Percentiles rank a stretch among this genome's conserved stretches.
These are phyloP conservation scores for Halisarca cf. caerulea DNA, from an alignment of 37 sponge, comb jelly and placozoan genomes.

Conservation along the genomic window DNA sequence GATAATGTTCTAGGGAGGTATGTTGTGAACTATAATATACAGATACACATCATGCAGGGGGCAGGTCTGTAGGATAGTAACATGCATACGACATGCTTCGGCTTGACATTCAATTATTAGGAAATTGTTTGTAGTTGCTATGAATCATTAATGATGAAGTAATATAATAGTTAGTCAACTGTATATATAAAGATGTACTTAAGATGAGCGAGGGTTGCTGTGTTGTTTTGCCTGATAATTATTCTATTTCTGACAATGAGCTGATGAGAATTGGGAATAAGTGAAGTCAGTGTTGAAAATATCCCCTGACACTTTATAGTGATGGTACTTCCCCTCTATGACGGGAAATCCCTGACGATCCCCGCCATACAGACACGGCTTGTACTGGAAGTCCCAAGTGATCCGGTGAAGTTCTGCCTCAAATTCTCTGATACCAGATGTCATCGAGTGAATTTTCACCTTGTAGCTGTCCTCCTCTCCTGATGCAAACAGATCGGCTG, in stretches of 20 bases:
- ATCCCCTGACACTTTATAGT: background rate
- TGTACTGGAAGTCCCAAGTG: constrained; percentile 15
- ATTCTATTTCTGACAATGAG: constrained; percentile 11
- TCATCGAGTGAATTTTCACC: background rate
- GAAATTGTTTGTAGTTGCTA: no score
- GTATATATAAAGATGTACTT: background rate
- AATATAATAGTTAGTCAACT: no score
- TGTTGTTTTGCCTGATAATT: background rate
- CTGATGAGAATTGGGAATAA: background rate
- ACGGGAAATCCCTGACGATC: constrained; percentile 15
- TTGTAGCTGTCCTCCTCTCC: background rate
- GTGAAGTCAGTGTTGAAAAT: background rate
- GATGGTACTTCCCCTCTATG: background rate
- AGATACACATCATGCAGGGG: no score
- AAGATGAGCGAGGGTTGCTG: background rate
- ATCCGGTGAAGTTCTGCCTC: background rate
- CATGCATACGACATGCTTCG: background rate
- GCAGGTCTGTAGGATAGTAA: background rate
- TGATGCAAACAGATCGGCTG: background rate
- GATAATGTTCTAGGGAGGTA: no score
- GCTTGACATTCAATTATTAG: no score
- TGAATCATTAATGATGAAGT: no score
- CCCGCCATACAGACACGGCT: constrained; percentile 13
- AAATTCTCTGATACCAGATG: background rate
- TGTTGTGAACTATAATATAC: no score